Evolutionary conservation across 2,797 vertebrate genomes (phyloP).

Genomic region (Gallirallus australis): DNA sequence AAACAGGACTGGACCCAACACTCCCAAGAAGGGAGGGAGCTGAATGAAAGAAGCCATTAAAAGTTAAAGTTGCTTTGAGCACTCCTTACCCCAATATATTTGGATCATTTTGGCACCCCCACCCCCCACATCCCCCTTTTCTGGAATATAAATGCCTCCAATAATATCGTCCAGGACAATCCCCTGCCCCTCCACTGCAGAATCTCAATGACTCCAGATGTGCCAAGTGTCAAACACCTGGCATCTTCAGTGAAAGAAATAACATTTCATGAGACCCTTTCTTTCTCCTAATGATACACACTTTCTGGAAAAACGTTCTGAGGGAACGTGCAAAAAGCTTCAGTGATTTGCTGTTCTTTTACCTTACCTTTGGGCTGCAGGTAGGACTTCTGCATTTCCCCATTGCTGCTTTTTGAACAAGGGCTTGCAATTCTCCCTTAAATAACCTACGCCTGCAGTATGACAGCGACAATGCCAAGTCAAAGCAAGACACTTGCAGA

Average conservation of each 20-base stretch:
- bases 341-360: rapidly evolving
- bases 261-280: not conserved
- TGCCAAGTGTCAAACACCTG: not conserved
- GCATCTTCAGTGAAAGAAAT: not conserved
- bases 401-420: rapidly evolving
- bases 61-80: not conserved
- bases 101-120: not conserved
- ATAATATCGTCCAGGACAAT: not conserved
- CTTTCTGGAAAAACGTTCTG: not conserved
- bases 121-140: not conserved
- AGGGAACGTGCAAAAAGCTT: not conserved
- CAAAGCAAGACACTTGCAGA: not conserved
- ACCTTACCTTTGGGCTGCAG: not conserved
- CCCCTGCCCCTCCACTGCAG: not conserved
- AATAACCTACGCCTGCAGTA: not conserved
- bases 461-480: not conserved
- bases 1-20: too few species aligned
- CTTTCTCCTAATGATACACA: not conserved
- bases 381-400: not conserved
- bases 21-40: not conserved
- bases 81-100: not conserved
- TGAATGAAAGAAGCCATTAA: not conserved
- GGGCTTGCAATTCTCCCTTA: not conserved
- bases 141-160: not conserved
- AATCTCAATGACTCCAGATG: not conserved